Conservation (phyloP, 2,797 vertebrate genomes). For the Notolepis coatsorum region DNA sequence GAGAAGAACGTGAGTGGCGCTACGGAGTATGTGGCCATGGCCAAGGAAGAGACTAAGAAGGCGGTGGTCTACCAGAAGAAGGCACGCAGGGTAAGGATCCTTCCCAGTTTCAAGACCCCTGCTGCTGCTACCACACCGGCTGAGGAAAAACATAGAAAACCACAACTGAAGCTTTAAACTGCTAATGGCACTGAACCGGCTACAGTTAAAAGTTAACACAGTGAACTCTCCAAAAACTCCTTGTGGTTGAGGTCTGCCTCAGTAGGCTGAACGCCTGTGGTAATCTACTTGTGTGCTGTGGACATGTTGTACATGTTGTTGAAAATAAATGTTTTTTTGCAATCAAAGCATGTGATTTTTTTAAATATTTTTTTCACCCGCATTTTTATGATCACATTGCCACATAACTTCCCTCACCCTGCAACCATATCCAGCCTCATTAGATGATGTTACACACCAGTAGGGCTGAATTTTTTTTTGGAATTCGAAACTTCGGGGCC, state of each 20-base stretch:
- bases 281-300: neutral
- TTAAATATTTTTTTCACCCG: neutral
- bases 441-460: neutral
- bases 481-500: too few relatives aligned
- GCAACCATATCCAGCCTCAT: neutral
- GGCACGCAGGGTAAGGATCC: slow-evolving; percentile 80
- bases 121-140: slow-evolving; percentile 3
- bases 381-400: neutral
- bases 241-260: neutral
- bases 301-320: neutral
- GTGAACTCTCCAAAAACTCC: neutral
- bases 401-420: neutral
- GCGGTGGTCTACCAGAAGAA: slow-evolving; percentile 88
- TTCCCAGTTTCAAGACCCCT: slow-evolving; percentile 58
- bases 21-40: slow-evolving; percentile 81
- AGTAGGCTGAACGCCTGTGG: neutral
- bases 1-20: slow-evolving; percentile 88
- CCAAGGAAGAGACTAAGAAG: slow-evolving; percentile 84
- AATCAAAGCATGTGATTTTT: slow-evolving; percentile 8
- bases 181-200: neutral
- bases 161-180: slow-evolving; percentile 1
- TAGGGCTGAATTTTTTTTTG: too few relatives aligned
- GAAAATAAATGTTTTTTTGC: neutral
- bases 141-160: slow-evolving; percentile 36
- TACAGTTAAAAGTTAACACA: neutral